Evolutionary conservation across 2,888 invertebrate species (phyloP), one percentile per base, ranked within the genome.

Genomic region (Mesorhabditis belari): DNA sequence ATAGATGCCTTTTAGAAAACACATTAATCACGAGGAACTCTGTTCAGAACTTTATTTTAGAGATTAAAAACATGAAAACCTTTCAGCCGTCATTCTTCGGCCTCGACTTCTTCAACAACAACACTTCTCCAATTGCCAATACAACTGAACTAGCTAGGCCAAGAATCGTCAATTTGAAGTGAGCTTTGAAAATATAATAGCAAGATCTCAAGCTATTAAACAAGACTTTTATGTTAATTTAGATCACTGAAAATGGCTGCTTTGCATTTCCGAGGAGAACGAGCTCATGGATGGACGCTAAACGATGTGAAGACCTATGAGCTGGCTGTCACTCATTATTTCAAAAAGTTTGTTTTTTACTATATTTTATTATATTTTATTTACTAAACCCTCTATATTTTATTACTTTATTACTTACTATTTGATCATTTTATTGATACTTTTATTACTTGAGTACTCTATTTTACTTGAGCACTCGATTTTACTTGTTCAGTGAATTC

Each of bases 61-160:
- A n/a, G n/a, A n/a, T n/a, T n/a, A n/a, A n/a, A n/a, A n/a, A n/a
- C n/a, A n/a, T n/a, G n/a, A n/a, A n/a, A n/a, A n/a, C n/a, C n/a
- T n/a, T 64, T 58, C 56, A 77, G 63, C 75, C 75, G 2, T 76
- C 73, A 57, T 78, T 78, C 64, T 78, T 78, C 59, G 78, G 77
- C 5, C 61, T 78, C 12, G 63, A 76, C 23, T 61, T 74, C 49
- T 35, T 24, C 49, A 66, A 67, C 21, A 57, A 67, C 26, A 53
- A 49, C 51, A n/a, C 28, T 54, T 56, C 28, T 54, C 56, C 63
- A 52, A 53, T 56, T n/a, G 67, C 65, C 35, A 62, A 63, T 21
- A 62, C 62, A 3, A 65, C 68, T 2, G 63, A 62, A 25, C 62
- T 68, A 19, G 57, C 29, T 58, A 27, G 62, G 65, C 59, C 19